phyloP scores from a whole-genome alignment of 1,140 invertebrate genomes.

The Copidosoma floridanum region DNA sequence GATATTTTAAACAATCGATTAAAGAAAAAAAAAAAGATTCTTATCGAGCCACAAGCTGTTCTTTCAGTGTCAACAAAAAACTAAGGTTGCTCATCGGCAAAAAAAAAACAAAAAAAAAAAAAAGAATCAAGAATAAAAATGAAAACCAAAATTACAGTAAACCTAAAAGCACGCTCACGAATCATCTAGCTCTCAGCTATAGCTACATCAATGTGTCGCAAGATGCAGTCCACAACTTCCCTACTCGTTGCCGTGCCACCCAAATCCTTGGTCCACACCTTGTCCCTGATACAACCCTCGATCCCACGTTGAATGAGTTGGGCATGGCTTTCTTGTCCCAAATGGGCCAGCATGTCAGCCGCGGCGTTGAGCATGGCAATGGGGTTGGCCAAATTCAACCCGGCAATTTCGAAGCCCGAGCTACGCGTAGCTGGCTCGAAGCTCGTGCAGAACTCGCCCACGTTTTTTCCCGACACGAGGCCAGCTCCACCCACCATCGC shows the following conservation, averaged over 20 bases:
- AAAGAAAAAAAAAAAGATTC: too few relatives aligned
- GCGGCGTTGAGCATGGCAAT: slow-evolving; percentile 92
- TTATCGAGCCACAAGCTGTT: too few relatives aligned
- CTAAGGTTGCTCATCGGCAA: too few relatives aligned
- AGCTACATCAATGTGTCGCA: slow-evolving; percentile 60
- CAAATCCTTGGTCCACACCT: slow-evolving; percentile 74
- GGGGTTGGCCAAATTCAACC: slow-evolving; percentile 96
- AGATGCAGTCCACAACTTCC: slow-evolving; percentile 68
- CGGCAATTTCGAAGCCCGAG: slow-evolving; percentile 87
- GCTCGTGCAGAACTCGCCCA: slow-evolving; percentile 90
- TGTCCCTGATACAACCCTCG: slow-evolving; percentile 77
- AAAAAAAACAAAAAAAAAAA: too few relatives aligned
- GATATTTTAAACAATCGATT: too few relatives aligned
- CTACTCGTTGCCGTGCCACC: slow-evolving; percentile 66
- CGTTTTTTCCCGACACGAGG: slow-evolving; percentile 94
- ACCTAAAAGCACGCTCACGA: too few relatives aligned
- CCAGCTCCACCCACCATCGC: slow-evolving; percentile 97
- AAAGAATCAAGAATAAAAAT: too few relatives aligned
- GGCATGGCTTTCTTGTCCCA: slow-evolving; percentile 81
- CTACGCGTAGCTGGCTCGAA: slow-evolving; percentile 92
- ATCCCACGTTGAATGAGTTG: slow-evolving; percentile 74
- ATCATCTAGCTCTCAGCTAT: too few relatives aligned
- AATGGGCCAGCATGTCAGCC: slow-evolving; percentile 87
- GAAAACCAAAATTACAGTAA: too few relatives aligned
- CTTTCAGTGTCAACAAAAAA: too few relatives aligned